These are phyloP conservation scores for Spermophilus dauricus DNA, from an alignment of 2,113 vertebrate species.

Conservation along the genomic window DNA sequence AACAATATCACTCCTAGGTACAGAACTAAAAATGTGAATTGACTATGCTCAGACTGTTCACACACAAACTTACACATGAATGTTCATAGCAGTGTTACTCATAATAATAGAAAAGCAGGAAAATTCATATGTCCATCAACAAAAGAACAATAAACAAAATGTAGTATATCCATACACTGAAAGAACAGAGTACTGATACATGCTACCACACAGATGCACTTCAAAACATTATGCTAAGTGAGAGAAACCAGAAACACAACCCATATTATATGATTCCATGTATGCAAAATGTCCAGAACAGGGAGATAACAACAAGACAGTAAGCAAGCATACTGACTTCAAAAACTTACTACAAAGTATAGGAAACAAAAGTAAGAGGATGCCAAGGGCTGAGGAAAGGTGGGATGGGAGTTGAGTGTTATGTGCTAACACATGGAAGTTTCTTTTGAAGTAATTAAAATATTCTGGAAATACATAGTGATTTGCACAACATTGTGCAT, in stretches of 20 bases:
- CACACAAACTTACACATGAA: not conserved
- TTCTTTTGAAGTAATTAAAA: constrained; percentile 17
- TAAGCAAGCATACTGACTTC: not conserved
- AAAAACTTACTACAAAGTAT: too few species aligned
- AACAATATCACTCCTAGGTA: not conserved
- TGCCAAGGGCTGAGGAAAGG: not conserved
- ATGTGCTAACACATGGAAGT: not conserved
- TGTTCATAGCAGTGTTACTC: not conserved
- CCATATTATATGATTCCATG: not conserved
- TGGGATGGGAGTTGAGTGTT: not conserved
- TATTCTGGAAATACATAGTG: not conserved
- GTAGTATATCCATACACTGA: not conserved
- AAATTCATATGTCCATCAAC: not conserved
- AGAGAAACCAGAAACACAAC: constrained; percentile 28
- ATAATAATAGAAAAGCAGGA: not conserved
- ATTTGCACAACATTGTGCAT: not conserved
- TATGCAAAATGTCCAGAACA: not conserved
- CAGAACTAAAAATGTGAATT: not conserved
- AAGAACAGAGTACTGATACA: not conserved
- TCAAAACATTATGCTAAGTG: not conserved
- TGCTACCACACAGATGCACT: not conserved
- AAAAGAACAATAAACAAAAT: constrained; percentile 6
- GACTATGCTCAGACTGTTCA: not conserved
- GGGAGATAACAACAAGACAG: not conserved
- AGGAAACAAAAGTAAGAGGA: not conserved